Base-by-base conservation (phyloP, 2,888 invertebrate genomes). In the Steinernema hermaphroditum region DNA sequence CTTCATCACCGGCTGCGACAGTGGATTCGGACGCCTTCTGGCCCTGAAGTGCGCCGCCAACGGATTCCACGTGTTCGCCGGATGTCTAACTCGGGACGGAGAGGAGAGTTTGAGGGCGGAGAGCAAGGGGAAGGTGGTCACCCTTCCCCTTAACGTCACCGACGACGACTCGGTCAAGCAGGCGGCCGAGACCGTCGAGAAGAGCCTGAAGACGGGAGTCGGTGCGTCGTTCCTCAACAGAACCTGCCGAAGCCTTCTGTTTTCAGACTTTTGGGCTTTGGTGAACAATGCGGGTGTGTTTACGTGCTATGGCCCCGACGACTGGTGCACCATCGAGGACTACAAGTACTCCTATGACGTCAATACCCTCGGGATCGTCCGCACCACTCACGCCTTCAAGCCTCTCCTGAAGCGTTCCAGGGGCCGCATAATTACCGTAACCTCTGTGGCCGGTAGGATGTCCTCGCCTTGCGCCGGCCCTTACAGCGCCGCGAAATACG, bases 211-310 rank as follows among this genome's bases (percentile, higher is more conserved):
- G 1, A 72, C 75, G 8, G 72, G 75, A 29, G 80, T 78, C 6
- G 62, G 74, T 37, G 32, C 12, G 68, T 68, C 32, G 6, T 8
- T 32, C 12, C 34, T 29, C 29, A 6, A 68, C 24, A 27, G 14
- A 22, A n/a, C n/a, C n/a, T n/a, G n/a, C n/a, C n/a, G n/a, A n/a
- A n/a, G n/a, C n/a, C n/a, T n/a, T n/a, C n/a, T n/a, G n/a, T n/a
- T 22, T 54, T 54, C 27, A 54, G 69, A 72, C 12, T 49, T 80
- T 14, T 80, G 79, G 94, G 93, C 93, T 69, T 89, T 94, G 75
- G 91, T 94, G 50, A 94, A 95, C 88, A 93, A 96, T 87, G 94
- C 94, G 0, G 96, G 93, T 0, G 90, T 93, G 0, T 93, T 93
- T 92, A 70, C 74, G 2, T 91, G 92, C 49, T 92, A 93, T 83